These are phyloP conservation scores for Agapornis canus DNA, from an alignment of 2,797 vertebrate genomes.

Conservation along the genomic window DNA sequence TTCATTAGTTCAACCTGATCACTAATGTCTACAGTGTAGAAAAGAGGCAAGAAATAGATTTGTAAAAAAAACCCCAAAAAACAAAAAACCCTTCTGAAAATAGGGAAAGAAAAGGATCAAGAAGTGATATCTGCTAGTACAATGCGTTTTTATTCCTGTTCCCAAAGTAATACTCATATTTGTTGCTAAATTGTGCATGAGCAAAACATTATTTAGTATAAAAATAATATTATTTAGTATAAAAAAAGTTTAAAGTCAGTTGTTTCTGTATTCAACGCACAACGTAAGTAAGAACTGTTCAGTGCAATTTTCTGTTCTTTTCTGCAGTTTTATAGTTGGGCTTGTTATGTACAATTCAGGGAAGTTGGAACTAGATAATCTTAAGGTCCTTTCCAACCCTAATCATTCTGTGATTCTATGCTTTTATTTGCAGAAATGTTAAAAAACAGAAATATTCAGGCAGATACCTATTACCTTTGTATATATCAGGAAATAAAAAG, in stretches of 20 bases:
- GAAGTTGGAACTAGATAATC: neutral
- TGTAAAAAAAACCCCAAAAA: neutral
- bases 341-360: neutral
- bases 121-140: neutral
- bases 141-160: neutral
- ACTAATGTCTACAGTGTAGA: rapidly evolving
- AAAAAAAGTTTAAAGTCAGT: neutral
- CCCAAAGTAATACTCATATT: neutral
- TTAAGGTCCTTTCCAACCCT: neutral
- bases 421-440: neutral
- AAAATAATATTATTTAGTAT: neutral
- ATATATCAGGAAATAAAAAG: neutral
- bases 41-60: neutral
- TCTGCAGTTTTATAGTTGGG: neutral
- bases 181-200: neutral
- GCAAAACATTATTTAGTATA: neutral
- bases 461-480: neutral
- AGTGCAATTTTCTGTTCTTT: neutral
- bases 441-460: neutral
- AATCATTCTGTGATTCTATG: neutral
- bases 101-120: neutral
- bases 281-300: neutral
- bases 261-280: neutral
- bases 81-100: neutral
- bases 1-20: neutral